Percentiles rank a stretch among this genome's conserved stretches.
Evolutionary conservation across 1,140 invertebrate genomes (phyloP).

Genomic region (Pollicipes pollicipes): DNA sequence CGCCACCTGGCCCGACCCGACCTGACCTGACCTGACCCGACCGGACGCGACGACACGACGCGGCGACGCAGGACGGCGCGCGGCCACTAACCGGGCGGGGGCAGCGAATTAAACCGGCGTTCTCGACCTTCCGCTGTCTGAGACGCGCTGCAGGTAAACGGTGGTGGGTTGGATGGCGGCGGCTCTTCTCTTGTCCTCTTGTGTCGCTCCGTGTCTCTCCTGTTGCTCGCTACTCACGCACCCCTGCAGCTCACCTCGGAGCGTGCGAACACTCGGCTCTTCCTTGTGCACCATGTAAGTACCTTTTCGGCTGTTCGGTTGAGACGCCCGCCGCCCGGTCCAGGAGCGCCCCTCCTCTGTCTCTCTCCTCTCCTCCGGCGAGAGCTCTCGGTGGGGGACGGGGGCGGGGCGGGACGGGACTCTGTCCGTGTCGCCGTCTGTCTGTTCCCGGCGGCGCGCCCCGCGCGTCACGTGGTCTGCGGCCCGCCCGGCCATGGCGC

Average conservation of each 20-base stretch:
- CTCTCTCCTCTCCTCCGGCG: not conserved
- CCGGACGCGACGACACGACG: no score
- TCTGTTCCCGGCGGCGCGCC: not conserved
- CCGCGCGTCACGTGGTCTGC: not conserved
- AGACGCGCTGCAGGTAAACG: not conserved
- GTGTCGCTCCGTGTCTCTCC: not conserved
- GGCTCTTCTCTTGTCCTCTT: not conserved
- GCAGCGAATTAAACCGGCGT: not conserved
- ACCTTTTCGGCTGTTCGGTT: not conserved
- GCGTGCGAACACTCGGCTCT: no score
- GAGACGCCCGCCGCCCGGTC: no score
- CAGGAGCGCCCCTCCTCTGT: no score
- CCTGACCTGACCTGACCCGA: not conserved
- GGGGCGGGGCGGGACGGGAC: no score
- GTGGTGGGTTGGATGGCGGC: no score
- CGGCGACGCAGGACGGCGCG: no score
- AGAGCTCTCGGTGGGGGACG: not conserved
- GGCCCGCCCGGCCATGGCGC: not conserved
- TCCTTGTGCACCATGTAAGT: not conserved
- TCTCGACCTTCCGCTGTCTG: not conserved
- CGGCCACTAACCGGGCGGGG: not conserved
- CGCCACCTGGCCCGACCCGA: not conserved
- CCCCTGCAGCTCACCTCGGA: no score
- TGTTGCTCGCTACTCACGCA: not conserved
- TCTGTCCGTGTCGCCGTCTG: not conserved